phyloP scores from a whole-genome alignment of 2,888 invertebrate genomes.

The Drosophila quasianomalipes region DNA sequence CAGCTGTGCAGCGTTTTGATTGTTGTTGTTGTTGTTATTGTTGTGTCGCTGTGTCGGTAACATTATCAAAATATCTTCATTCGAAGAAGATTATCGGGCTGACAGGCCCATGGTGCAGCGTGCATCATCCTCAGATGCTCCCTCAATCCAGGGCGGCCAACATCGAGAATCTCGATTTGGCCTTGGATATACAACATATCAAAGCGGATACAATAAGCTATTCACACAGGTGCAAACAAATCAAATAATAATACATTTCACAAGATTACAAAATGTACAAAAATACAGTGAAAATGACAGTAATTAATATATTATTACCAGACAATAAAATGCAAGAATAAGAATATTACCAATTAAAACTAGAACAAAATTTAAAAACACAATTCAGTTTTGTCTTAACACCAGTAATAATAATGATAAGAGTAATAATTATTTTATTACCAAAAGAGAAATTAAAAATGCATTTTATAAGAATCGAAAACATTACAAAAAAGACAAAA shows the following conservation, averaged over 20 bases:
- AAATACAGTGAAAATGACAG: neutral
- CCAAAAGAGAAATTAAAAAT: neutral
- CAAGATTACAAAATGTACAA: neutral
- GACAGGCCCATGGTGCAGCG: slow-evolving; percentile 86
- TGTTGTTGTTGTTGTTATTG: slow-evolving; percentile 51
- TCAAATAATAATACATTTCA: neutral
- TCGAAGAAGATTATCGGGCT: slow-evolving; percentile 86
- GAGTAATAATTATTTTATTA: neutral
- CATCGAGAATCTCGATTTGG: slow-evolving; percentile 86
- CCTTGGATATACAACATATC: slow-evolving; percentile 85
- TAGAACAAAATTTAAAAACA: neutral
- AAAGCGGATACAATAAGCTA: slow-evolving; percentile 86
- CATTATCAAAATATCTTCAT: slow-evolving; percentile 85
- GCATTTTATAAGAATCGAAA: too few relatives aligned
- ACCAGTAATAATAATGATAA: neutral
- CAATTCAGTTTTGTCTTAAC: neutral
- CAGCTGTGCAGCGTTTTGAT: slow-evolving; percentile 40
- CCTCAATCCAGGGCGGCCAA: slow-evolving; percentile 84
- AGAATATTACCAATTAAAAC: neutral
- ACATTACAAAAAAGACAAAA: neutral
- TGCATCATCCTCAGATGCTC: slow-evolving; percentile 86
- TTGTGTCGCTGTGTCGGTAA: slow-evolving; percentile 69
- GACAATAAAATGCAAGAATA: neutral
- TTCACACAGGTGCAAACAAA: slow-evolving; percentile 84
- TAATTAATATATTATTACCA: neutral